phyloP scores from a whole-genome alignment of 2,888 invertebrate genomes.

The Drosophila picticornis region DNA sequence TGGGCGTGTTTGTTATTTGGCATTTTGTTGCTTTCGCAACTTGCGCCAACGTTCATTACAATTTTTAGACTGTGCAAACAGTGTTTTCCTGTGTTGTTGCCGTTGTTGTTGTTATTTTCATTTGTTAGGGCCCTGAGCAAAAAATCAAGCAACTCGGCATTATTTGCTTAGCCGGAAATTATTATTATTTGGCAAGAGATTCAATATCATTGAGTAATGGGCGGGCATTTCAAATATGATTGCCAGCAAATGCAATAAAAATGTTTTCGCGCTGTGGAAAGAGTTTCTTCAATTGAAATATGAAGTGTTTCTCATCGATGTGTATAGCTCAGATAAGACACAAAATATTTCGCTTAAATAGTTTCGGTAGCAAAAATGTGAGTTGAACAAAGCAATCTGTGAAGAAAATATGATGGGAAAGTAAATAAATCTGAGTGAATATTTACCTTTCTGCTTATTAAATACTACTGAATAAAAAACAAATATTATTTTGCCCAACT shows the following conservation, averaged over 20 bases:
- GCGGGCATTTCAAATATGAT: constrained; percentile 15
- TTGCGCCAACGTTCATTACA: constrained; percentile 25
- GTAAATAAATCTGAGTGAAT: background rate
- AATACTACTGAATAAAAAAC: background rate
- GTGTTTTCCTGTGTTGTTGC: constrained; percentile 10
- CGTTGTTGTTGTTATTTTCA: background rate
- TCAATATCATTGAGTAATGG: constrained; percentile 71
- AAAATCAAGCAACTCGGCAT: constrained; percentile 32
- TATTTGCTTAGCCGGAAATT: constrained; percentile 74
- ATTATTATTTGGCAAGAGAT: constrained; percentile 70
- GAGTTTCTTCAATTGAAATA: constrained; percentile 7
- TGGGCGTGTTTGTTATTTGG: constrained; percentile 63
- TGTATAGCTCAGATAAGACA: background rate
- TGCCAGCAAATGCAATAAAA: constrained; percentile 21
- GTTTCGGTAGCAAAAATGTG: background rate
- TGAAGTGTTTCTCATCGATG: no score
- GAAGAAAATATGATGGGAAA: background rate
- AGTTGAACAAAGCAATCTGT: background rate
- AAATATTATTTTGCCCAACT: background rate
- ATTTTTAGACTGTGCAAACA: constrained; percentile 27
- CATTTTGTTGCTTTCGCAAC: constrained; percentile 43
- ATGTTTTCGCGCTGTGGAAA: constrained; percentile 3
- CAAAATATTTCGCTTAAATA: background rate
- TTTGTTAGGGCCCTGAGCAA: constrained; percentile 41
- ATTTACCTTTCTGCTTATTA: background rate